Evolutionary conservation across 2,888 invertebrate genomes (phyloP).

Genomic region (Heliconius sara): DNA sequence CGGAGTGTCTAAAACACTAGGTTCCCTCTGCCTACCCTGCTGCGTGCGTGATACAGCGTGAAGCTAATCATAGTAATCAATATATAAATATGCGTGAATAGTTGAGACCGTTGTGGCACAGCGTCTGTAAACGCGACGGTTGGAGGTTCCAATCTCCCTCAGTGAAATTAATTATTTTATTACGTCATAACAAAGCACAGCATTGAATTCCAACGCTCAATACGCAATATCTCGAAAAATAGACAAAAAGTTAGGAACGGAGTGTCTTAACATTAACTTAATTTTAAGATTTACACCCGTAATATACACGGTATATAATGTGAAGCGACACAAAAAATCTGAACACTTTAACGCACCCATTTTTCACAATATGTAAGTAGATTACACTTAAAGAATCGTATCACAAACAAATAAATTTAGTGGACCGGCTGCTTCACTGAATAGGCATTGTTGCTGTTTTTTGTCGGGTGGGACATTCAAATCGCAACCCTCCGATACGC

Average conservation of each 20-base stretch:
- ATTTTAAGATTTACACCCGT: too few species aligned
- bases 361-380: neutral
- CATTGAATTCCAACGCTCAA: neutral
- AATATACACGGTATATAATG: too few species aligned
- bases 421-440: conserved; percentile 45
- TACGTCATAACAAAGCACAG: neutral
- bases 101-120: neutral
- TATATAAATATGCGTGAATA: neutral
- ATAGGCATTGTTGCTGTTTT: conserved; percentile 58
- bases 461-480: conserved; percentile 54
- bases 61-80: too few species aligned
- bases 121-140: neutral
- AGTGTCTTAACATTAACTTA: neutral
- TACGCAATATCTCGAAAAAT: neutral
- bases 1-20: too few species aligned
- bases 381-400: conserved; percentile 37
- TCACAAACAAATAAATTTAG: conserved; percentile 43
- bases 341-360: neutral
- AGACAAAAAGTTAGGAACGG: neutral
- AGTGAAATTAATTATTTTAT: neutral
- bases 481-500: conserved; percentile 56
- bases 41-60: too few species aligned
- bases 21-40: too few species aligned
- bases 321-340: neutral
- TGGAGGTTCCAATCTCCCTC: neutral